phyloP scores from a whole-genome alignment of 2,113 vertebrate species.

The Ciconia boyciana region DNA sequence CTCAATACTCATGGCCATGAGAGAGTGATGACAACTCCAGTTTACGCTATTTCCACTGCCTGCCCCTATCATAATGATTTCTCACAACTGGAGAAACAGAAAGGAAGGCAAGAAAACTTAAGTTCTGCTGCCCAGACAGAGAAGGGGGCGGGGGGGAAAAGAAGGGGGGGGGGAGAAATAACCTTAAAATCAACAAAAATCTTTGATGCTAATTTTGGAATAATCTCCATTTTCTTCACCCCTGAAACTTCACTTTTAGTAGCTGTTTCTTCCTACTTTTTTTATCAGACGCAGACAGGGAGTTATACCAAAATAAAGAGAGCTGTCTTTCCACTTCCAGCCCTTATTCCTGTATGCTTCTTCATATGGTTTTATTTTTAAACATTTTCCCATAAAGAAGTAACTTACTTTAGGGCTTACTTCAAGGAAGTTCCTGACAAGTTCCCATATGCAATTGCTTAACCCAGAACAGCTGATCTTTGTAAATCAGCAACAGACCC shows the following conservation, averaged over 20 bases:
- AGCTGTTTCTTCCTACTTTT: not conserved
- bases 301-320: not conserved
- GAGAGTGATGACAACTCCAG: not conserved
- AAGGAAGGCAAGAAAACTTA: not conserved
- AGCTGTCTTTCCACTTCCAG: not conserved
- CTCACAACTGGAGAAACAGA: not conserved
- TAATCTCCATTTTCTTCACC: not conserved
- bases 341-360: not conserved
- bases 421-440: constrained; percentile 39
- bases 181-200: not conserved
- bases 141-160: too few species aligned
- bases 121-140: not conserved
- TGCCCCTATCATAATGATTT: not conserved
- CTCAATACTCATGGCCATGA: not conserved
- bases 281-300: not conserved
- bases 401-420: constrained; percentile 62
- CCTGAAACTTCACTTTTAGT: not conserved
- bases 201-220: not conserved
- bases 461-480: constrained; percentile 47
- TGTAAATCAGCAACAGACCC: constrained; percentile 38
- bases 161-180: not conserved
- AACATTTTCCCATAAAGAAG: constrained; percentile 25
- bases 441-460: not conserved
- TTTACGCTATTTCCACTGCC: not conserved
- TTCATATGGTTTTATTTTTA: constrained; percentile 59